These are phyloP conservation scores for Eupithecia subumbrata DNA, from an alignment of 2,888 invertebrate species.

Conservation along the genomic window DNA sequence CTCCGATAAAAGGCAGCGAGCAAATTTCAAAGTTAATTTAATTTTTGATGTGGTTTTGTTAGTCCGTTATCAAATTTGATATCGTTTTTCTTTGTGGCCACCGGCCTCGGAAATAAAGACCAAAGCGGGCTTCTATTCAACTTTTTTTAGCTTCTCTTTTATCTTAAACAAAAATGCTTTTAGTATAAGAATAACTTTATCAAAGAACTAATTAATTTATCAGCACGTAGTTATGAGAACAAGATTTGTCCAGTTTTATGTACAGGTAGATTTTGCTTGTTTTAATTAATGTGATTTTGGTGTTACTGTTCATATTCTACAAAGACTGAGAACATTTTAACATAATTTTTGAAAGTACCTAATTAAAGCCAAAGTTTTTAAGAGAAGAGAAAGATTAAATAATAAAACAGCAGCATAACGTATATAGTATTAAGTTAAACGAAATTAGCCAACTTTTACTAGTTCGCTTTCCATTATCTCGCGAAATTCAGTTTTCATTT, in stretches of 20 bases:
- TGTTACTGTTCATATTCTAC: background rate
- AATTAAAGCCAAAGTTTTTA: background rate
- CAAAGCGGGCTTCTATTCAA: constrained; percentile 18
- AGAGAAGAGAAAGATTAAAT: constrained; percentile 14
- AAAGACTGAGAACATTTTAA: background rate
- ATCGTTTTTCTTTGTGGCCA: constrained; percentile 31
- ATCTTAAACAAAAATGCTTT: constrained; percentile 11
- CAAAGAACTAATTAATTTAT: constrained; percentile 7
- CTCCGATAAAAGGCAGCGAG: constrained; percentile 29
- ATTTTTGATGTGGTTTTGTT: constrained; percentile 42
- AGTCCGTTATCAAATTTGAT: constrained; percentile 36
- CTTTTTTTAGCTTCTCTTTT: constrained; percentile 21
- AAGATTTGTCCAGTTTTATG: background rate
- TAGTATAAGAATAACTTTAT: background rate
- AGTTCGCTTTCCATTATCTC: constrained; percentile 37
- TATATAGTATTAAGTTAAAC: constrained; percentile 16
- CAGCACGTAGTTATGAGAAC: background rate
- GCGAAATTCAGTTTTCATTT: constrained; percentile 28
- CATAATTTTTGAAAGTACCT: background rate
- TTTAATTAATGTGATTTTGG: background rate
- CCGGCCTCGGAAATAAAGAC: constrained; percentile 24
- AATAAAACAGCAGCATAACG: constrained; percentile 16
- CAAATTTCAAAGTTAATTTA: constrained; percentile 37
- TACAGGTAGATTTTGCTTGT: background rate
- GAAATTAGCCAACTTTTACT: constrained; percentile 37